A percentile compares a stretch with the other conserved stretches of the same genome.
phyloP scores from a whole-genome alignment of 2,888 invertebrate species.

The Campoletis raptor region DNA sequence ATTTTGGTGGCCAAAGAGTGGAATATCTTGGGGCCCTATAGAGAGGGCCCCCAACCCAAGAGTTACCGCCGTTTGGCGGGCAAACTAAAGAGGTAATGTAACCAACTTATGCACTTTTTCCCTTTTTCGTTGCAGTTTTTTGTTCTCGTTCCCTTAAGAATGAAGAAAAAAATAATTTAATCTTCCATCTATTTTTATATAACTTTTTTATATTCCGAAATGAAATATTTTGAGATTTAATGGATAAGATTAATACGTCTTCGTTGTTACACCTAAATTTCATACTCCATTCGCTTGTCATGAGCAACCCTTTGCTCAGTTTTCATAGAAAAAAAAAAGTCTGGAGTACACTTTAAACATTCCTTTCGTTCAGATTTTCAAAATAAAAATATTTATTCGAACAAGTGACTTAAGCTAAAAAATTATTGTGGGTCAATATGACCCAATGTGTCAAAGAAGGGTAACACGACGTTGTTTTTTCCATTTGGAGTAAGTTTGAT shows the following conservation, averaged over 20 bases:
- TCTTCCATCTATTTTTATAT: background rate
- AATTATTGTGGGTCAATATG: too few relatives aligned
- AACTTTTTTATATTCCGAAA: background rate
- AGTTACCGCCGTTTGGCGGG: slow-evolving; percentile 82
- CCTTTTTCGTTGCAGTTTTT: background rate
- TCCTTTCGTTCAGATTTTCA: too few relatives aligned
- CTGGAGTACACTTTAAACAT: too few relatives aligned
- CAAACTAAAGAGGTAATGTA: slow-evolving; percentile 56
- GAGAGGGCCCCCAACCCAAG: slow-evolving; percentile 80
- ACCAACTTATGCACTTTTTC: background rate
- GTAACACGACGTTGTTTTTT: background rate
- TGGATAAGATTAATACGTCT: too few relatives aligned
- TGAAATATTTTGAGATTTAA: background rate
- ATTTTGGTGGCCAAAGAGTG: slow-evolving; percentile 78
- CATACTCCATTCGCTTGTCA: too few relatives aligned
- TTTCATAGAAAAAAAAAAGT: too few relatives aligned
- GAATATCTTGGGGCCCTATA: slow-evolving; percentile 79
- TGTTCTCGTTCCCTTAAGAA: background rate
- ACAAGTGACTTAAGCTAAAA: too few relatives aligned
- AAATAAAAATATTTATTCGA: too few relatives aligned
- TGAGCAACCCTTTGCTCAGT: too few relatives aligned
- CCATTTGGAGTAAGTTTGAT: background rate
- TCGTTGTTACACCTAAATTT: too few relatives aligned
- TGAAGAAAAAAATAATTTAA: background rate
- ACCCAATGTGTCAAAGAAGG: background rate